phyloP scores from a whole-genome alignment of 2,113 vertebrate species.

The Suncus etruscus region DNA sequence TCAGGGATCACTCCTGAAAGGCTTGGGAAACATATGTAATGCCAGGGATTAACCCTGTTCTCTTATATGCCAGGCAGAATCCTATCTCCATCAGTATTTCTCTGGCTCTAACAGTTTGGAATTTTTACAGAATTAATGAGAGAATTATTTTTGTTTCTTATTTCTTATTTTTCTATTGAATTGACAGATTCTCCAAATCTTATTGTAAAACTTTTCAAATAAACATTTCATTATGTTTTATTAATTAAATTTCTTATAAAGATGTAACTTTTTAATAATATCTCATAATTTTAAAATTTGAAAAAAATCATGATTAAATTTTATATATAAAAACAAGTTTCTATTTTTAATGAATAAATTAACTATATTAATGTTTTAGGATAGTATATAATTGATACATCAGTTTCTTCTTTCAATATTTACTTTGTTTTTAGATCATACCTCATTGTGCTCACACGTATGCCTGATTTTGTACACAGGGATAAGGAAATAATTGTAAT shows the following conservation, averaged over 20 bases:
- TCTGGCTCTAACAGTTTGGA: background rate
- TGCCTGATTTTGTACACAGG: too few species aligned
- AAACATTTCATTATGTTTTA: background rate
- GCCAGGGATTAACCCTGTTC: too few species aligned
- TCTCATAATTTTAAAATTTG: background rate
- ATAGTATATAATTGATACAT: background rate
- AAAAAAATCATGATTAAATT: background rate
- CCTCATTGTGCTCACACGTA: too few species aligned
- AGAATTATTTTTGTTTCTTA: constrained; percentile 19
- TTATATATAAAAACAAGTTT: background rate
- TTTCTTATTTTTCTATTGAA: background rate
- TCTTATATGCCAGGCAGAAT: background rate
- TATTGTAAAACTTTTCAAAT: background rate
- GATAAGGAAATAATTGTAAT: too few species aligned
- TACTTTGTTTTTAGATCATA: too few species aligned
- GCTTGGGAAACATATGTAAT: too few species aligned
- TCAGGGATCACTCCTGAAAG: too few species aligned
- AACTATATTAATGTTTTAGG: background rate
- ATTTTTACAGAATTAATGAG: background rate
- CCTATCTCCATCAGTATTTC: background rate
- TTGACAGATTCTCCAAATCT: background rate
- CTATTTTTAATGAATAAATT: background rate
- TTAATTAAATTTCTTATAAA: background rate
- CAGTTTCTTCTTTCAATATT: too few species aligned
- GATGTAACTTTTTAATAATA: background rate